Evolutionary conservation across 2,888 invertebrate species (phyloP).

Genomic region (Ennomos erosarius): DNA sequence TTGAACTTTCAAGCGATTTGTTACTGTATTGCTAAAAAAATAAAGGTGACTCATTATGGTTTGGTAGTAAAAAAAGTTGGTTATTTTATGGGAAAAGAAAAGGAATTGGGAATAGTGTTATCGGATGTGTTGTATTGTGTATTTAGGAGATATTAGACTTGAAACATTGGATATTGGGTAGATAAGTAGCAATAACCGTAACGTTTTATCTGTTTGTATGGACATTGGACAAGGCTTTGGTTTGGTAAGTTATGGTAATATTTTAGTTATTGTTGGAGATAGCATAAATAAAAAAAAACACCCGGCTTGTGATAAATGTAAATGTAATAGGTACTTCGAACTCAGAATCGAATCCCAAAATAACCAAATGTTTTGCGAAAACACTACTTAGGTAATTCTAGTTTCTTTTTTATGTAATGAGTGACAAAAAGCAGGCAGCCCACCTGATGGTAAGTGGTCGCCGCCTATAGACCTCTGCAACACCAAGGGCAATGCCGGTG

Average conservation of each 20-base stretch:
- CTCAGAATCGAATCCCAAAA: too few species aligned
- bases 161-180: conserved; percentile 37
- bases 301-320: too few species aligned
- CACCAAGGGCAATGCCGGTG: too few species aligned
- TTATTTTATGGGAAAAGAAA: conserved; percentile 48
- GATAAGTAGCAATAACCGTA: conserved; percentile 35
- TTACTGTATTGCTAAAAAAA: neutral
- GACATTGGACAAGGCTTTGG: neutral
- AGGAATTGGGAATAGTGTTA: conserved; percentile 50
- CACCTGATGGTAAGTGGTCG: too few species aligned
- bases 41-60: conserved; percentile 11
- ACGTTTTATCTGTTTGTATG: conserved; percentile 35
- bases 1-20: conserved; percentile 10
- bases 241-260: conserved; percentile 19
- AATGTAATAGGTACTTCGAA: too few species aligned
- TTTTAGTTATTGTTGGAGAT: conserved; percentile 3
- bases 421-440: too few species aligned
- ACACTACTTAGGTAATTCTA: too few species aligned
- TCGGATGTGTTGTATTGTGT: conserved; percentile 51
- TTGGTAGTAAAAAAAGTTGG: conserved; percentile 19
- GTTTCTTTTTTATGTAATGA: too few species aligned
- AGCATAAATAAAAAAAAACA: too few species aligned
- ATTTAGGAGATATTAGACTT: conserved; percentile 49
- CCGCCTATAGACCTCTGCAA: too few species aligned
- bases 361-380: too few species aligned